These are phyloP conservation scores for Karalla daura DNA, from an alignment of 2,797 vertebrate species.

Conservation along the genomic window DNA sequence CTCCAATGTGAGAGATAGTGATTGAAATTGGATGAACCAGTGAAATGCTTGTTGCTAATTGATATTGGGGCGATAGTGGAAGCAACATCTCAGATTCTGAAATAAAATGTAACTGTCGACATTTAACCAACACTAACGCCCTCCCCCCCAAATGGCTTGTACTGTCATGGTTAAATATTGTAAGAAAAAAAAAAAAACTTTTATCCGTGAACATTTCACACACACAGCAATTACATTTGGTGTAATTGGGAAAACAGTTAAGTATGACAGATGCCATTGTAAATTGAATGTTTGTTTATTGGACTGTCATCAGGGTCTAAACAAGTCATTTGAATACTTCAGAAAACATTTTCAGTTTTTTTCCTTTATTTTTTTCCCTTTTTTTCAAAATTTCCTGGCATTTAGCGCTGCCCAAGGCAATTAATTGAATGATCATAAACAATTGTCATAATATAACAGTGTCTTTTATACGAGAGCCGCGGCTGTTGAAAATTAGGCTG, in stretches of 20 bases:
- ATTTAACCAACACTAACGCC: not conserved
- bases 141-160: not conserved
- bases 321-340: not conserved
- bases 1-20: not conserved
- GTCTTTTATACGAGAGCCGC: not conserved
- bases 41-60: no score
- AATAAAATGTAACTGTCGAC: not conserved
- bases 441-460: not conserved
- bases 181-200: not conserved
- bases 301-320: not conserved
- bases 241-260: not conserved
- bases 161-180: no score
- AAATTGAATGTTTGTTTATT: not conserved
- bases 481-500: slow-evolving; percentile 7
- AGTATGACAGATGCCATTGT: not conserved
- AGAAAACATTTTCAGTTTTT: no score
- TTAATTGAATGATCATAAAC: slow-evolving; percentile 17
- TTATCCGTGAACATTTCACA: not conserved
- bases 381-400: not conserved
- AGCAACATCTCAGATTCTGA: not conserved
- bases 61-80: no score
- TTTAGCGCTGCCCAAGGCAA: not conserved
- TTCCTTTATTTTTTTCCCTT: no score
- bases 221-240: not conserved
- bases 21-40: no score